Conservation (phyloP, 1,140 invertebrate genomes). For the Eurosta solidaginis region DNA sequence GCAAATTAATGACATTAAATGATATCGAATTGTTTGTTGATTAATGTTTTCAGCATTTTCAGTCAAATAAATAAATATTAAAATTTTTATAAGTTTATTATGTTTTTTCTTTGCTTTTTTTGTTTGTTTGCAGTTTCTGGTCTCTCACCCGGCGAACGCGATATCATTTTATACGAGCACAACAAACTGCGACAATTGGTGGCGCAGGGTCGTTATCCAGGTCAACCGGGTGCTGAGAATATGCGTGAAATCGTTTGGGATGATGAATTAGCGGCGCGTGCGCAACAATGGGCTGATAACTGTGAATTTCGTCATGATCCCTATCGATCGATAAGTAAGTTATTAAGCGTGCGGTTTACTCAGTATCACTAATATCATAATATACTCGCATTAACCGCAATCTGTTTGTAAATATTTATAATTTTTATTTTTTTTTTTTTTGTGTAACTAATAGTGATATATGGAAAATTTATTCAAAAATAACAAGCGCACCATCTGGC, state of each 20-base stretch:
- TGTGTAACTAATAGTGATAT: too few species aligned
- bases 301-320: constrained; percentile 78
- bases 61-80: constrained; percentile 1
- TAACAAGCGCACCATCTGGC: too few species aligned
- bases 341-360: neutral
- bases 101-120: neutral
- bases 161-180: constrained; percentile 76
- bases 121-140: constrained; percentile 60
- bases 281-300: constrained; percentile 81
- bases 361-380: neutral
- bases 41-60: neutral
- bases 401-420: too few species aligned
- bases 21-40: constrained; percentile 1
- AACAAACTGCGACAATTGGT: constrained; percentile 79
- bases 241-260: constrained; percentile 89
- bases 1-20: constrained; percentile 19
- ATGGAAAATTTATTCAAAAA: too few species aligned
- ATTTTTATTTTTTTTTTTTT: too few species aligned
- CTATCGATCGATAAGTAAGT: constrained; percentile 67
- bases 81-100: neutral
- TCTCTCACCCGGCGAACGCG: constrained; percentile 72
- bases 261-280: constrained; percentile 78
- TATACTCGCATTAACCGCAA: neutral
- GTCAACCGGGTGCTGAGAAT: constrained; percentile 77
- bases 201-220: constrained; percentile 74